Conservation (phyloP, 2,113 vertebrate genomes). For the Sialia sialis region DNA sequence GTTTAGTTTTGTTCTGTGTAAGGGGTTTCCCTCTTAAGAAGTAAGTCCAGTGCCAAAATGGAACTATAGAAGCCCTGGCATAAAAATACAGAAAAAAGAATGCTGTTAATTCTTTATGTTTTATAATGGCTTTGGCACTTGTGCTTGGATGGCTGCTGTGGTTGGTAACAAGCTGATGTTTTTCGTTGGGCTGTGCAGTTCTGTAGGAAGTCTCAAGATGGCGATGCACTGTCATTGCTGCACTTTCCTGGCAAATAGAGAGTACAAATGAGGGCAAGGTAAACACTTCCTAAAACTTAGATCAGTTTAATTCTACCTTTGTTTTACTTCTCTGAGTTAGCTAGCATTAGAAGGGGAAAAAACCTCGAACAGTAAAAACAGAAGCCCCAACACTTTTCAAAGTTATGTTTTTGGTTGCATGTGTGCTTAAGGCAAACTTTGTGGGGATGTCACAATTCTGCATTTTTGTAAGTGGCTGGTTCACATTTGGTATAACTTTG, state of each 20-base stretch:
- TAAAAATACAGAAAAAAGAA: neutral
- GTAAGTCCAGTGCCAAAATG: neutral
- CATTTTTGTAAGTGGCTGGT: neutral
- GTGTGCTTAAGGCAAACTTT: neutral
- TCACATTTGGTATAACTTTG: neutral
- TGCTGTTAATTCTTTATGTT: neutral
- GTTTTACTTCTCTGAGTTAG: neutral
- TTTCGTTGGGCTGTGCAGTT: neutral
- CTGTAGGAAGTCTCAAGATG: constrained; percentile 40
- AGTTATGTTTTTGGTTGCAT: neutral
- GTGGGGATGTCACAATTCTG: neutral
- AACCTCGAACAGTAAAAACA: fast-evolving
- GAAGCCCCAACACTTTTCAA: neutral
- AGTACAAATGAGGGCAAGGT: neutral
- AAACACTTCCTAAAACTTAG: neutral
- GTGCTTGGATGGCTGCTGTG: neutral
- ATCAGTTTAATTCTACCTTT: neutral
- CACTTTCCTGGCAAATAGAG: fast-evolving
- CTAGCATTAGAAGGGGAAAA: neutral
- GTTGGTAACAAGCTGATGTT: neutral
- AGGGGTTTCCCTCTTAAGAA: neutral
- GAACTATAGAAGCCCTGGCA: neutral
- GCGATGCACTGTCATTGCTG: constrained; percentile 1
- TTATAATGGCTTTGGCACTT: neutral
- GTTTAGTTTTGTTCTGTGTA: neutral